These are phyloP conservation scores for Chloropsis cyanopogon DNA, from an alignment of 2,113 vertebrate genomes.

Conservation along the genomic window DNA sequence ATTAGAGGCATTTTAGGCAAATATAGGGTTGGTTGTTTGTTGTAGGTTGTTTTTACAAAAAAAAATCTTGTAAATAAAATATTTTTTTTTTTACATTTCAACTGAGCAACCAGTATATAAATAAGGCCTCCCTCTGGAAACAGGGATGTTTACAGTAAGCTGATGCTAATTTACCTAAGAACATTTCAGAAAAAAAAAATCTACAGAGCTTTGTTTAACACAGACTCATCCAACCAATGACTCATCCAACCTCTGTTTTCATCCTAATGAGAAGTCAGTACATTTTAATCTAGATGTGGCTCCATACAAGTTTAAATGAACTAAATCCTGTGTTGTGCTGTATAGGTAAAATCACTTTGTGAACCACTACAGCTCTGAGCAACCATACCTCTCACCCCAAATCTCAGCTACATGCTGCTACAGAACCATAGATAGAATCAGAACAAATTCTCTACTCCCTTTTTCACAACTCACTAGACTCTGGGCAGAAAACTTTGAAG, in stretches of 20 bases:
- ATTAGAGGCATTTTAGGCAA: background rate
- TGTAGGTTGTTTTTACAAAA: background rate
- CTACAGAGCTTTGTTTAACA: background rate
- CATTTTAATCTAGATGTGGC: background rate
- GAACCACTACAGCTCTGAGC: background rate
- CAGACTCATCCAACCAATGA: background rate
- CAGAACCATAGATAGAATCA: background rate
- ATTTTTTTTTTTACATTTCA: background rate
- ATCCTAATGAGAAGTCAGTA: background rate
- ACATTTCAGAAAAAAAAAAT: background rate
- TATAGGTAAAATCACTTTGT: background rate
- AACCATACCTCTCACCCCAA: background rate
- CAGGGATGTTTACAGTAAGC: background rate
- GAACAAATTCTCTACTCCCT: background rate
- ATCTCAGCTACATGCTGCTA: background rate
- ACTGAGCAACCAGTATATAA: background rate
- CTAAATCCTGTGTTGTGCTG: background rate
- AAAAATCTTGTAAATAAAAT: no score
- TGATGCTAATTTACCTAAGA: background rate
- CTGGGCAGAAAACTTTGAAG: background rate
- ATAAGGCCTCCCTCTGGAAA: background rate
- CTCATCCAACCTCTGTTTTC: background rate
- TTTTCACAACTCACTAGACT: background rate
- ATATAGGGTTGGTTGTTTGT: background rate
- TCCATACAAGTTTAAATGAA: background rate